Percentiles rank a stretch among this genome's conserved stretches.
Evolutionary conservation across 2,113 vertebrate species (phyloP).

Genomic region (Bungarus multicinctus): DNA sequence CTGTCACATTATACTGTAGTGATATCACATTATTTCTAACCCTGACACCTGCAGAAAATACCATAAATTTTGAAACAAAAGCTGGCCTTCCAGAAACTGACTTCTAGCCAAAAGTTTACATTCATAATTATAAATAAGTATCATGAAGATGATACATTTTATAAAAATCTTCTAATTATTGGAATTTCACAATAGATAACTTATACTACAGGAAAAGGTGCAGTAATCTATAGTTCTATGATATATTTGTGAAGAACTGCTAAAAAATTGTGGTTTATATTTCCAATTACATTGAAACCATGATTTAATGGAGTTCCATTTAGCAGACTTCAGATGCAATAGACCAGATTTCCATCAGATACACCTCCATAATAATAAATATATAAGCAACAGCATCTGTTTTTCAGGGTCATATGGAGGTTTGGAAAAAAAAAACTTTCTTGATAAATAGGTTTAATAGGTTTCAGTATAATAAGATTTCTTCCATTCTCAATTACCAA

Average conservation of each 20-base stretch:
- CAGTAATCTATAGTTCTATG: not conserved
- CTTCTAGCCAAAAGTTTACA: constrained; percentile 41
- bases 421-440: not conserved
- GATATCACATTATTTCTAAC: constrained; percentile 23
- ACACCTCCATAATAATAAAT: not conserved
- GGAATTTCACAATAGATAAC: not conserved
- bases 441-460: not conserved
- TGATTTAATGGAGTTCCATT: not conserved
- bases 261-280: not conserved
- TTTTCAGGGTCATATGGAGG: not conserved
- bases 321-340: not conserved
- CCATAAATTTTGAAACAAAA: constrained; percentile 14
- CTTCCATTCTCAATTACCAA: not conserved
- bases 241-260: not conserved
- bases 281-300: not conserved
- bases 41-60: constrained; percentile 8
- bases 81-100: constrained; percentile 20
- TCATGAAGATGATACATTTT: constrained; percentile 35
- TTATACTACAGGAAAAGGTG: not conserved
- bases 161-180: constrained; percentile 38
- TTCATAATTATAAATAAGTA: constrained; percentile 30
- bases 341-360: not conserved
- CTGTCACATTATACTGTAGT: constrained; percentile 7
- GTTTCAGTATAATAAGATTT: not conserved
- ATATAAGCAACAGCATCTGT: not conserved